phyloP scores from a whole-genome alignment of 2,888 invertebrate genomes.

The Fragum whitleyi region DNA sequence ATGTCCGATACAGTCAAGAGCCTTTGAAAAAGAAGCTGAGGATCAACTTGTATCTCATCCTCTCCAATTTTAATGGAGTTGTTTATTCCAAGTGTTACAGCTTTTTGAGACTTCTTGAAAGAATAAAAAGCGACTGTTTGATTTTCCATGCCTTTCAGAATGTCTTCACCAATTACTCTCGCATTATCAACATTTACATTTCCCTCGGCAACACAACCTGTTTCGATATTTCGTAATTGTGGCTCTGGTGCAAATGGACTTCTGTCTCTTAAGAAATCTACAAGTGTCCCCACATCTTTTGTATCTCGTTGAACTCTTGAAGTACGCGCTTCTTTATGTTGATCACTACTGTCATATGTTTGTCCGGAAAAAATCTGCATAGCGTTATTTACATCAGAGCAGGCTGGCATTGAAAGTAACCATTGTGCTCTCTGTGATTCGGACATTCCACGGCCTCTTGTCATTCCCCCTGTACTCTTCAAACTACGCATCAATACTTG shows the following conservation, averaged over 20 bases:
- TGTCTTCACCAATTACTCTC: slow-evolving; percentile 46
- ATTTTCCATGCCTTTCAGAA: slow-evolving; percentile 57
- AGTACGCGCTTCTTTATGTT: slow-evolving; percentile 59
- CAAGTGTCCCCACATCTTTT: slow-evolving; percentile 52
- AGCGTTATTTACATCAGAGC: slow-evolving; percentile 5
- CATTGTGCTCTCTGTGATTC: slow-evolving; percentile 11
- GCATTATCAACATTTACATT: slow-evolving; percentile 66
- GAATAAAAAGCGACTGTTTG: slow-evolving; percentile 38
- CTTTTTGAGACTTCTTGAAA: no score
- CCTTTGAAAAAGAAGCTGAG: slow-evolving; percentile 68
- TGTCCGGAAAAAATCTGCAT: no score
- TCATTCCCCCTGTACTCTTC: slow-evolving; percentile 18
- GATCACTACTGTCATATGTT: no score
- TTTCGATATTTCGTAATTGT: slow-evolving; percentile 65
- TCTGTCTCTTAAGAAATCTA: slow-evolving; percentile 46
- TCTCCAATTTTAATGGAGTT: slow-evolving; percentile 33
- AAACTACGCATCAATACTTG: slow-evolving; percentile 11
- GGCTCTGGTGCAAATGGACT: slow-evolving; percentile 61
- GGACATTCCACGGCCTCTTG: slow-evolving; percentile 18
- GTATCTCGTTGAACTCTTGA: slow-evolving; percentile 51
- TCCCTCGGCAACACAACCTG: slow-evolving; percentile 59
- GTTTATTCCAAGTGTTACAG: slow-evolving; percentile 41
- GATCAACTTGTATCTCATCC: slow-evolving; percentile 61
- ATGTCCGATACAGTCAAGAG: slow-evolving; percentile 46
- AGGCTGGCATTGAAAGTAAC: slow-evolving; percentile 18